phyloP scores from a whole-genome alignment of 2,797 vertebrate species.

The Anomalospiza imberbis region DNA sequence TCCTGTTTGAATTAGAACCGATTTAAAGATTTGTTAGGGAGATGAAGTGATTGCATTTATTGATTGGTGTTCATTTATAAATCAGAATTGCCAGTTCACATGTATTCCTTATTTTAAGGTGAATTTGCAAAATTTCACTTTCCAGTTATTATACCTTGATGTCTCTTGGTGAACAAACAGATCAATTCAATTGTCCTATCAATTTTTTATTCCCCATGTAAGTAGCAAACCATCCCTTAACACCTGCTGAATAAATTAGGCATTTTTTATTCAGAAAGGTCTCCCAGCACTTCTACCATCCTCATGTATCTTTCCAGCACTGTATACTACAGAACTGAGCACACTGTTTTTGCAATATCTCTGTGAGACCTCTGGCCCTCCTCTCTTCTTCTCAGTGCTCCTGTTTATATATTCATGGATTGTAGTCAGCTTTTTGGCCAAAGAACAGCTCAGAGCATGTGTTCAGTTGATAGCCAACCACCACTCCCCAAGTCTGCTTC shows the following conservation, averaged over 20 bases:
- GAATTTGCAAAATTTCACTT: neutral
- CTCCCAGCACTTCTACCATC: neutral
- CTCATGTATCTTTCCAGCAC: neutral
- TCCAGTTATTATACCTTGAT: neutral
- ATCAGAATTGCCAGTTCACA: neutral
- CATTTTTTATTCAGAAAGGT: neutral
- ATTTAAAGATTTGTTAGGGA: neutral
- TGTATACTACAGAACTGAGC: neutral
- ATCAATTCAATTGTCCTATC: neutral
- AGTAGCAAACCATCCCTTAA: neutral
- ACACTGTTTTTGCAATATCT: neutral
- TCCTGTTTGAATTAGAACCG: neutral
- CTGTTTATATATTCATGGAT: neutral
- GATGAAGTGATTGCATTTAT: neutral
- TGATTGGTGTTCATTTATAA: neutral
- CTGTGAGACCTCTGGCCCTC: neutral
- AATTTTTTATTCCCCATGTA: neutral
- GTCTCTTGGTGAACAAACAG: neutral
- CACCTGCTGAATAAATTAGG: neutral
- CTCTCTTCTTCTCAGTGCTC: neutral
- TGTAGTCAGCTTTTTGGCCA: neutral
- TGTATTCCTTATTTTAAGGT: neutral
- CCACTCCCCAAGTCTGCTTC: neutral
- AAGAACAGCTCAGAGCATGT: neutral
- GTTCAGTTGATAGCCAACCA: neutral